Conservation (phyloP, 2,797 vertebrate species). For the Microctenopoma lineatum region DNA sequence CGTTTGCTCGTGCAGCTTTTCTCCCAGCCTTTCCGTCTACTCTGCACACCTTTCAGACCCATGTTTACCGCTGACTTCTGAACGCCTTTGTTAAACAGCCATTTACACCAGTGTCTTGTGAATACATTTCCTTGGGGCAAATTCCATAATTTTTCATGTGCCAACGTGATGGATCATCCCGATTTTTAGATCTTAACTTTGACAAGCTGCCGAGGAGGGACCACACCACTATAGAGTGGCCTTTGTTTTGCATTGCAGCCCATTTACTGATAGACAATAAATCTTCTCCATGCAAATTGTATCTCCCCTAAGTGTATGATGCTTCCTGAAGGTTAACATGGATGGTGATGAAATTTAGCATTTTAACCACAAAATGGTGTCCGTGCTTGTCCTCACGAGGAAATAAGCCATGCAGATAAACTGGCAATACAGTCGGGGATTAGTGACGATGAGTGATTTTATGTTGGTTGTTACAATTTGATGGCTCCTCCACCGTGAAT, state of each 20-base stretch:
- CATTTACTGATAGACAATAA: conserved; percentile 84
- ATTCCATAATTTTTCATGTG: conserved; percentile 84
- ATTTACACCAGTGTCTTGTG: conserved; percentile 68
- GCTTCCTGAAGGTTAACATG: conserved; percentile 85
- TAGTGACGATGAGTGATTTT: conserved; percentile 77
- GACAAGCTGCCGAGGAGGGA: conserved; percentile 78
- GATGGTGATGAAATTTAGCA: conserved; percentile 72
- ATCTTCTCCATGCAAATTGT: conserved; percentile 84
- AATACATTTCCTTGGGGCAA: conserved; percentile 78
- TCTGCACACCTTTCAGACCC: conserved; percentile 67
- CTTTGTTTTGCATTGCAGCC: conserved; percentile 81
- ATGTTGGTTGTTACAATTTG: conserved; percentile 77
- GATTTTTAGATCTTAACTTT: conserved; percentile 85
- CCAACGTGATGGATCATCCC: conserved; percentile 85
- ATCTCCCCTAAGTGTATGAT: conserved; percentile 76
- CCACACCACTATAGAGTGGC: conserved; percentile 60
- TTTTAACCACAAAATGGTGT: conserved; percentile 60
- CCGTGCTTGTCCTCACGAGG: conserved; percentile 51
- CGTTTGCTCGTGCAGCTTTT: conserved; percentile 41
- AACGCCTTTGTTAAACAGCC: conserved; percentile 79
- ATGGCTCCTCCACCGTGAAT: conserved; percentile 74
- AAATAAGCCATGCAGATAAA: conserved; percentile 68
- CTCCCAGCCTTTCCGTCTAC: conserved; percentile 8
- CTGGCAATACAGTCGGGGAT: conserved; percentile 65
- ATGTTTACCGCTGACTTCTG: conserved; percentile 77